Conservation (phyloP, 1,140 invertebrate genomes). For the Cydia splendana region DNA sequence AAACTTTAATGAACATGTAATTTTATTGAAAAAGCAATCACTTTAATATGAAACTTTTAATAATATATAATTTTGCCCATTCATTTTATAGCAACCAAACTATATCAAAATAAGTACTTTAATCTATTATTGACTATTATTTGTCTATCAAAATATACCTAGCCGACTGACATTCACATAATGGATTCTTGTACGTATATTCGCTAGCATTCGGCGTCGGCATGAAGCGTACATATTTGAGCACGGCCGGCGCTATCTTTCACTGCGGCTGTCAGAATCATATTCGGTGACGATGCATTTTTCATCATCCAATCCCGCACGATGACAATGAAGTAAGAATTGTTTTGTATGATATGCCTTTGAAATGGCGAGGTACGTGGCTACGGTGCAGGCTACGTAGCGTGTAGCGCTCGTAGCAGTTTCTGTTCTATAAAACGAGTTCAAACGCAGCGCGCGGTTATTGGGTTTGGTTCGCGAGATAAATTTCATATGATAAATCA, state of each 20-base stretch:
- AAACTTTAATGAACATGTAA: too few relatives aligned
- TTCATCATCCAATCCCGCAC: conserved; percentile 58
- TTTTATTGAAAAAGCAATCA: too few relatives aligned
- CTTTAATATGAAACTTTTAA: too few relatives aligned
- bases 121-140: not conserved
- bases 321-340: conserved; percentile 51
- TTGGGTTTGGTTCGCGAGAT: too few relatives aligned
- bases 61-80: not conserved
- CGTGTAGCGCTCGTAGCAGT: conserved; percentile 1
- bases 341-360: conserved; percentile 33
- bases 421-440: not conserved
- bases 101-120: not conserved
- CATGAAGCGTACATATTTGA: conserved; percentile 46
- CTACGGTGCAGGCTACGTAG: conserved; percentile 9
- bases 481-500: too few relatives aligned
- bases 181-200: conserved; percentile 24
- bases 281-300: conserved; percentile 63
- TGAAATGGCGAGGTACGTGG: conserved; percentile 1
- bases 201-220: conserved; percentile 35
- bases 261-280: conserved; percentile 49
- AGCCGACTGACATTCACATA: not conserved
- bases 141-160: not conserved
- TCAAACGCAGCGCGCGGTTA: not conserved
- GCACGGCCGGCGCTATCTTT: conserved; percentile 45
- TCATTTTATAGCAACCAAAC: not conserved